Base-by-base conservation (phyloP, 37 sponge, comb jelly and placozoan species). In the Oscarella lobularis region DNA sequence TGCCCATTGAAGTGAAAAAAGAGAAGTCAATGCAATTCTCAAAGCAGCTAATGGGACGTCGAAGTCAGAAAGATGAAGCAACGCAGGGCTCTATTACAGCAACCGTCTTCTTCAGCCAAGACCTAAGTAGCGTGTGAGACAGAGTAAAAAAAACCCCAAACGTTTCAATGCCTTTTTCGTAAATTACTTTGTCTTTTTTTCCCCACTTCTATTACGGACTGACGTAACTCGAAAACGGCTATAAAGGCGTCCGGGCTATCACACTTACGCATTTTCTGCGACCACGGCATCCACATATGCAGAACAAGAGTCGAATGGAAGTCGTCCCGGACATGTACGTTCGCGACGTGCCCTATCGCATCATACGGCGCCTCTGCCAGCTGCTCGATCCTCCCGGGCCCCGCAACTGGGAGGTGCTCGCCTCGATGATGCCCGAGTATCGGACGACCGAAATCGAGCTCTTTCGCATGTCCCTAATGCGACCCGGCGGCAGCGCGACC, bases 31-130 rank as follows among this genome's bases (percentile, higher is more conserved):
- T 81, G 27, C 36, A 81, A 27, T 29, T 31, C 78, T 81, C 86
- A 2, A 40, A 36, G 67, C 39, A 37, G 0, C 82, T 86, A 36
- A 86, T 86, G 86, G 82, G 78, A 0, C 35, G 79, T 2, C 72
- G 86, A 0, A 39, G 82, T 14, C 71, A 85, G 37, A 32, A 40
- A 0, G 73, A 78, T 31, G 66, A 55, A 1, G 82, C 36, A 41
- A 74, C 82, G 0, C 67, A 81, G 32, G 86, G 86, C 31, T 72
- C 75, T 0, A 31, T 86, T 41, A 78, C 76, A 1, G 78, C 81
- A 36, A 66, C 73, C 1, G 78, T 86, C 1, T 71, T 69, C 1
- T 60, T 38, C 29, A 32, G 67, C 9, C 39, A 31, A 31, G 41
- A 86, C 40, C 76, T 86, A 0, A 77, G 82, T 41, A 41, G 81